phyloP scores from a whole-genome alignment of 2,888 invertebrate genomes.

The Eubasilissa splendida region DNA sequence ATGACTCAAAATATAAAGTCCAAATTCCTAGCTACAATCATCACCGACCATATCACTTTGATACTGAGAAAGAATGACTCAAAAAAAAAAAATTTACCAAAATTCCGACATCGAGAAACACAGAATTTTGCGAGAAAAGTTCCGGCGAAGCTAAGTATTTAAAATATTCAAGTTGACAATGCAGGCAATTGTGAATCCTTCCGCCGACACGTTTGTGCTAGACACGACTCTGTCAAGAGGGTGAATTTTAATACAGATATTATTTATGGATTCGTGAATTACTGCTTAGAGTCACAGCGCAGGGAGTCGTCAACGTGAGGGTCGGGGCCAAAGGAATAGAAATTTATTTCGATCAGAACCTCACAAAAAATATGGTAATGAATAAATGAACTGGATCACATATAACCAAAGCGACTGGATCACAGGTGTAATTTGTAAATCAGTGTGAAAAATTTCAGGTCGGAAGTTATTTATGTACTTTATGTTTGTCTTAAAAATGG shows the following conservation, averaged over 20 bases:
- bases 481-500: no score
- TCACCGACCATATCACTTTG: neutral
- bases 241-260: slow-evolving; percentile 22
- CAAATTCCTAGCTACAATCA: slow-evolving; percentile 4
- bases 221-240: slow-evolving; percentile 22
- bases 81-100: neutral
- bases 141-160: neutral
- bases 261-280: slow-evolving; percentile 29
- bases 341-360: no score
- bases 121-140: neutral
- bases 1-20: no score
- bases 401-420: no score
- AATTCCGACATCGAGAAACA: slow-evolving; percentile 2
- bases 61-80: slow-evolving; percentile 6
- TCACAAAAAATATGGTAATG: no score
- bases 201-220: slow-evolving; percentile 11
- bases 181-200: slow-evolving; percentile 16
- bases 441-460: no score
- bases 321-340: neutral
- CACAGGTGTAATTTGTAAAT: no score
- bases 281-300: neutral
- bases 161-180: slow-evolving; percentile 14
- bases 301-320: neutral
- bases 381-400: no score
- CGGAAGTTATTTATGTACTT: no score